These are phyloP conservation scores for Periophthalmodon schlosseri DNA, from an alignment of 2,113 vertebrate genomes.

Conservation along the genomic window DNA sequence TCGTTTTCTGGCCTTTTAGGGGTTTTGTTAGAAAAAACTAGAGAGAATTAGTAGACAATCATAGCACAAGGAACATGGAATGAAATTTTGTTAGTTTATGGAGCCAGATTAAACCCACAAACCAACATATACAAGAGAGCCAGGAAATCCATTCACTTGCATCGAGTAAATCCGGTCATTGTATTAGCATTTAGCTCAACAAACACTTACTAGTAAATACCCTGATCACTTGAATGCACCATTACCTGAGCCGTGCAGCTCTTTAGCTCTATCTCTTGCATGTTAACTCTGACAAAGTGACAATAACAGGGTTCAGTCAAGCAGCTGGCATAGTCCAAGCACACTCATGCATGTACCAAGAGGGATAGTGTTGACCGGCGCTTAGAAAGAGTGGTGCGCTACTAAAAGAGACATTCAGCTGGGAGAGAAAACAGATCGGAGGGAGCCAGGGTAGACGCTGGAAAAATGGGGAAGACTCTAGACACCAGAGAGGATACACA, in stretches of 20 bases:
- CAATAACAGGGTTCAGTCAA: background rate
- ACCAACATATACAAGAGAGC: background rate
- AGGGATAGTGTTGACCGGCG: conserved; percentile 40
- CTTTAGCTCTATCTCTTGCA: background rate
- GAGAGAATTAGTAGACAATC: background rate
- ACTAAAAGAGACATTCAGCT: conserved; percentile 72
- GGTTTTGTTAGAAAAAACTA: no score
- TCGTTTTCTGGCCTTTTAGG: no score
- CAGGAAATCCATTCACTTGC: background rate
- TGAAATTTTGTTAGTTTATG: background rate
- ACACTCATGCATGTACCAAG: conserved; percentile 7
- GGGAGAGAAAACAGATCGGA: conserved; percentile 70
- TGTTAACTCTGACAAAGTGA: conserved; percentile 1
- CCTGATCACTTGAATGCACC: background rate
- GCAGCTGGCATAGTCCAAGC: background rate
- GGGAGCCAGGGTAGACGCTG: conserved; percentile 59
- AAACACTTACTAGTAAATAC: conserved; percentile 3
- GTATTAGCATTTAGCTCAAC: background rate
- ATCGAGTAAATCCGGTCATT: background rate
- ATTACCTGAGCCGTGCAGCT: background rate
- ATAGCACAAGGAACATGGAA: background rate
- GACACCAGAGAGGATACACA: conserved; percentile 71
- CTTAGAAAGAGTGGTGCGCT: conserved; percentile 61
- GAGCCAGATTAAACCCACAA: background rate
- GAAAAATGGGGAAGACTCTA: conserved; percentile 68